Evolutionary conservation across 2,888 invertebrate species (phyloP).

Genomic region (Metalampra italica): DNA sequence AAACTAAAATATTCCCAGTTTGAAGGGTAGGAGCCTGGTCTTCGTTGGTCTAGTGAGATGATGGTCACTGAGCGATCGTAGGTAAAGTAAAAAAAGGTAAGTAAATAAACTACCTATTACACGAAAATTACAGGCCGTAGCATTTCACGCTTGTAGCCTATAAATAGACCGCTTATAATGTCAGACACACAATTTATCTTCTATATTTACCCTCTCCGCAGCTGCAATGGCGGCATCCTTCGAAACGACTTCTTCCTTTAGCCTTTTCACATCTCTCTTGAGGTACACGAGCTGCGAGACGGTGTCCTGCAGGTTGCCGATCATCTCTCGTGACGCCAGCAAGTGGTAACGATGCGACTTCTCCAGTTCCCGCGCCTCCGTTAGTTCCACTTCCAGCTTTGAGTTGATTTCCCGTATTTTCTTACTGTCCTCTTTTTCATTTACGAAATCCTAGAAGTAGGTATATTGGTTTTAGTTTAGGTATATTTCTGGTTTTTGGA

Average conservation of each 20-base stretch:
- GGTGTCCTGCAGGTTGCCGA: conserved; percentile 64
- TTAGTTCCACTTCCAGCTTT: conserved; percentile 55
- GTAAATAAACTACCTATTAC: no score
- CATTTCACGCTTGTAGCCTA: background rate
- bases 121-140: background rate
- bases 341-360: conserved; percentile 67
- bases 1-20: no score
- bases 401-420: conserved; percentile 48
- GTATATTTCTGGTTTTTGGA: background rate
- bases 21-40: no score
- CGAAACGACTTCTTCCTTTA: conserved; percentile 49
- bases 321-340: conserved; percentile 63
- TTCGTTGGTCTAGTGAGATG: no score
- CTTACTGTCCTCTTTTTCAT: conserved; percentile 53
- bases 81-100: no score
- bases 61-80: no score
- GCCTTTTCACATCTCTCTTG: conserved; percentile 58
- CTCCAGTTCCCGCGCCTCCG: conserved; percentile 57
- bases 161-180: background rate
- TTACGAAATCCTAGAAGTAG: conserved; percentile 44
- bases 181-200: no score
- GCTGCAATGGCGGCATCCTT: conserved; percentile 40
- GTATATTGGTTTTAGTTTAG: background rate
- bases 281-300: conserved; percentile 64
- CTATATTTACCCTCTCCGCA: conserved; percentile 54